phyloP scores from a whole-genome alignment of 1,140 invertebrate species.

The Aphaenogaster floridana region DNA sequence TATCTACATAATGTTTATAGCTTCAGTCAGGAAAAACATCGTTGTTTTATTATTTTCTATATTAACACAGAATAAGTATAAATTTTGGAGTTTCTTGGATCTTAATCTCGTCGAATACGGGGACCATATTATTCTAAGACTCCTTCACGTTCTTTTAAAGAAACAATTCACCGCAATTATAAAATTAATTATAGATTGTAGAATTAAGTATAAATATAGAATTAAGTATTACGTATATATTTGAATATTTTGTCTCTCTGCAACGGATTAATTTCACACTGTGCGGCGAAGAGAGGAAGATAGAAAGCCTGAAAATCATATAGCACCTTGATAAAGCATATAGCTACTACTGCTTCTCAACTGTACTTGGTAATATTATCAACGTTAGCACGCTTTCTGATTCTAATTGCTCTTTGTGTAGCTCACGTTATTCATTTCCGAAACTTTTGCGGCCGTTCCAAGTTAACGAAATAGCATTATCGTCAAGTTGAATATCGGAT shows the following conservation, averaged over 20 bases:
- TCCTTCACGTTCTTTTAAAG: not conserved
- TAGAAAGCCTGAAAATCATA: not conserved
- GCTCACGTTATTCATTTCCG: not conserved
- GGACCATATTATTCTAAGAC: not conserved
- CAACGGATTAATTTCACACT: not conserved
- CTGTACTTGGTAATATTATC: not conserved
- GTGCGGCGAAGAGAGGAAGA: not conserved
- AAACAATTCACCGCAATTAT: not conserved
- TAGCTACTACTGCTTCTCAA: not conserved
- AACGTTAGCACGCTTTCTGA: not conserved
- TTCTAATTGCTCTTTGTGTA: slow-evolving; percentile 5
- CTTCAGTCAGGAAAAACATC: not conserved
- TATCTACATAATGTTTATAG: not conserved
- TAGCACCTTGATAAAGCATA: not conserved
- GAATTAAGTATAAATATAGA: not conserved
- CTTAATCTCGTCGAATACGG: not conserved
- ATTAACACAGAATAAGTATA: not conserved
- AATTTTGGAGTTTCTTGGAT: not conserved
- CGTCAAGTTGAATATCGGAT: not conserved
- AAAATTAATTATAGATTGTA: not conserved
- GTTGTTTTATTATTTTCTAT: not conserved
- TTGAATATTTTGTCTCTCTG: slow-evolving; percentile 6
- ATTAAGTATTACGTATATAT: not conserved
- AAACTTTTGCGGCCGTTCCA: not conserved
- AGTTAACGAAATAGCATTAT: not conserved